Evolutionary conservation across 2,888 invertebrate species (phyloP), one percentile per base, ranked within the genome.

Genomic region (Drosophila greeni): DNA sequence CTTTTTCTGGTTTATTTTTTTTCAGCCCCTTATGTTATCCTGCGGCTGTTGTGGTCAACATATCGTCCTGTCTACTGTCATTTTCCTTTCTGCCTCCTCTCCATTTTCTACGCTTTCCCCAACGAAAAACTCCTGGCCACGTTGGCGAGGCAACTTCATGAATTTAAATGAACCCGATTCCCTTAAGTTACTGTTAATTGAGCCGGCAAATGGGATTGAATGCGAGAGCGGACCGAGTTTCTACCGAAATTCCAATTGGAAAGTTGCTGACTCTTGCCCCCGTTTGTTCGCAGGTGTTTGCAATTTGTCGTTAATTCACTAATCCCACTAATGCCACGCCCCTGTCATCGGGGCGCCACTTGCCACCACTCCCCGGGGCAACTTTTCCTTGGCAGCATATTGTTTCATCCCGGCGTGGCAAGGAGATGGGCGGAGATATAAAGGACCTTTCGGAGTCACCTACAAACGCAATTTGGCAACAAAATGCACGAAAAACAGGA

Each of bases 391-490:
- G 62, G 55, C 79, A 69, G 77, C 78, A 79, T 85, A 79, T 85
- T 81, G 84, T 85, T 77, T 81, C 78, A 64, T 56, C 70, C 59
- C 52, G 24, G 66, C 58, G n/a, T 24, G 39, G 39, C 59, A 53
- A 68, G 51, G 18, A 26, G 48, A 69, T 43, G 53, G 53, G 33
- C 48, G 55, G 31, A 62, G 64, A 60, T 45, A 60, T 45, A 47
- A 61, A 60, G 59, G 59, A 55, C 70, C 47, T 20, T 31, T 58
- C n/a, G 49, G 53, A 68, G 66, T 79, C 81, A 85, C 81, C 85
- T 81, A 81, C 81, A 80, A 85, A 79, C 84, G 84, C 84, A 85
- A 81, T 85, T 85, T 84, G 85, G 85, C 85, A 81, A 80, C 84
- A 80, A 84, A 66, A 82, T 82, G 70, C 72, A 61, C 64, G 71